Base-by-base conservation (phyloP, 2,888 invertebrate species). In the Pseudococcus jackbeardsleyi region DNA sequence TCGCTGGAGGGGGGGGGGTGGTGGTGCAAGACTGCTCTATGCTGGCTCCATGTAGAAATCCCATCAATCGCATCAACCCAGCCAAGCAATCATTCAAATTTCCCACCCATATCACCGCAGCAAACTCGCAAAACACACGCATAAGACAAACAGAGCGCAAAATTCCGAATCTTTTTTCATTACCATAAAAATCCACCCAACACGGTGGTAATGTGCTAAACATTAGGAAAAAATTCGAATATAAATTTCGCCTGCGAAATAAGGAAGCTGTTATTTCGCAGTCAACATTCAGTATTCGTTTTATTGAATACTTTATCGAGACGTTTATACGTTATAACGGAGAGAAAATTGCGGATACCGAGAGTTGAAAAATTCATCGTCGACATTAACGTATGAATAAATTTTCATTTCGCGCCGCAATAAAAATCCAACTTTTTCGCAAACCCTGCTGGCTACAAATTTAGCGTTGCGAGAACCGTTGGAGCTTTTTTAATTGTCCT, bases 291-390 rank as follows among this genome's bases (percentile, higher is more conserved):
- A n/a, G 77, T 42, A 77, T 77, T 42, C 42, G 26, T 77, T 77
- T 77, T 77, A 77, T 77, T 77, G 77, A 42, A 77, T 77, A 77
- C 77, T 39, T 77, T 77, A 77, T 77, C 77, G 77, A 77, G 77
- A 77, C 77, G 77, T 68, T 68, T 68, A 68, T 68, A 68, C 68
- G 68, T 68, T 68, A 68, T 68, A 68, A 68, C 68, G 77, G 8
- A 39, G 39, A 33, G 77, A 77, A 77, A 77, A 77, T 42, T 39
- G 77, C 39, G 39, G 77, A 77, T 42, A 42, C 42, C n/a, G 54
- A 77, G 42, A 77, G 33, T 77, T 42, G 19, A 77, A 77, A 77
- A 77, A 77, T 77, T 77, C 77, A 77, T 77, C 77, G 77, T 39
- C 42, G 39, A 42, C 77, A 77, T 77, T 77, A 77, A 42, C 77